Conservation (phyloP, 1,140 invertebrate genomes). For the Drosophila orosa region DNA sequence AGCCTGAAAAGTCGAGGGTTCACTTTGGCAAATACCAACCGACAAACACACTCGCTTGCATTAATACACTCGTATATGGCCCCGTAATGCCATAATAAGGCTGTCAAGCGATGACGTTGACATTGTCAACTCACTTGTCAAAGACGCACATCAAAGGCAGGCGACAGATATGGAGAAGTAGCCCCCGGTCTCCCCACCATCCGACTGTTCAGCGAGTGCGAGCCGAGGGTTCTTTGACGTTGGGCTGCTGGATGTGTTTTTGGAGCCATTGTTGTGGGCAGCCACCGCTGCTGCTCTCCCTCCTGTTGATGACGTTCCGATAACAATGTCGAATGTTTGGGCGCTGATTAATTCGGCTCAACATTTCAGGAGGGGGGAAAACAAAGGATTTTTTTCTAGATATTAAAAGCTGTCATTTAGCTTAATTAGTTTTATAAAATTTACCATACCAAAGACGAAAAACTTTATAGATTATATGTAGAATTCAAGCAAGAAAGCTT, state of each 20-base stretch:
- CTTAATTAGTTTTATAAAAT: constrained; percentile 48
- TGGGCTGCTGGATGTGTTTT: constrained; percentile 35
- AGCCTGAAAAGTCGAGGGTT: constrained; percentile 13
- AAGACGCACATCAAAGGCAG: constrained; percentile 82
- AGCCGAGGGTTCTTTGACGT: constrained; percentile 60
- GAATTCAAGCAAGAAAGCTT: background rate
- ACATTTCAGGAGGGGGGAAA: constrained; percentile 34
- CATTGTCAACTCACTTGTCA: constrained; percentile 84
- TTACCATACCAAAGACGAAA: constrained; percentile 16
- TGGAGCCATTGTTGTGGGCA: constrained; percentile 45
- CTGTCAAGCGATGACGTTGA: constrained; percentile 83
- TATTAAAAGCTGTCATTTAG: constrained; percentile 28
- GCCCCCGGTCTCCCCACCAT: constrained; percentile 34
- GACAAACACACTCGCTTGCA: constrained; percentile 15
- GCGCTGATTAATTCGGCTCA: constrained; percentile 75
- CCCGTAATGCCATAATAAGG: constrained; percentile 79
- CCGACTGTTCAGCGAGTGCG: constrained; percentile 22
- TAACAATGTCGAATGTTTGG: constrained; percentile 73
- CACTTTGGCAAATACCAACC: background rate
- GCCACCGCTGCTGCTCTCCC: constrained; percentile 27
- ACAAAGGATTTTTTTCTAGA: constrained; percentile 60
- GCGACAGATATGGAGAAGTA: constrained; percentile 77
- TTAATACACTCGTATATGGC: constrained; percentile 20
- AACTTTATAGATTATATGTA: too few species aligned
- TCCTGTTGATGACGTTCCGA: constrained; percentile 69